These are phyloP conservation scores for Thamnophis sirtalis DNA, from an alignment of 2,113 vertebrate genomes.

Conservation along the genomic window DNA sequence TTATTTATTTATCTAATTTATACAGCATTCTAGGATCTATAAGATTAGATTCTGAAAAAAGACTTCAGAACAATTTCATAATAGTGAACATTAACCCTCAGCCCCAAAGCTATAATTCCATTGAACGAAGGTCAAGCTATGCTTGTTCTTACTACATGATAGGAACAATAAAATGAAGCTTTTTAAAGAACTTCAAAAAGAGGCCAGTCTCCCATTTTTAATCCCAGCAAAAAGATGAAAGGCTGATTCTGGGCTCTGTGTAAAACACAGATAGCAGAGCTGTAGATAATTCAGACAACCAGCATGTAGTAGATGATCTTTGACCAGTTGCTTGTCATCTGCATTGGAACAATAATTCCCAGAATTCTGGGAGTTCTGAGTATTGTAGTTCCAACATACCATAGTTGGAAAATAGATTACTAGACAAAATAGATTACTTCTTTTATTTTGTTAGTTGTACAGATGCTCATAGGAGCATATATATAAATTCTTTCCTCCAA, in stretches of 20 bases:
- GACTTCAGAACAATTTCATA: background rate
- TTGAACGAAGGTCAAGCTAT: background rate
- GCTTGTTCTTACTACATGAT: background rate
- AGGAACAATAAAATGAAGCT: background rate
- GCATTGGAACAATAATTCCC: background rate
- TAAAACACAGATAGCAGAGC: background rate
- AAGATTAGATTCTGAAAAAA: background rate
- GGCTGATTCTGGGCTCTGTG: background rate
- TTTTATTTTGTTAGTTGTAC: background rate
- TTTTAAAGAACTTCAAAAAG: background rate
- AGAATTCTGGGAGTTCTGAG: background rate
- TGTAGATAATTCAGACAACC: background rate
- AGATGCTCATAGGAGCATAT: background rate
- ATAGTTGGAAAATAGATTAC: background rate
- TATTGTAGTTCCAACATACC: background rate
- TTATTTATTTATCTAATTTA: background rate
- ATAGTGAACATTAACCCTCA: background rate
- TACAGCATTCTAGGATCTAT: background rate
- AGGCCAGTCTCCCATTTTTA: background rate
- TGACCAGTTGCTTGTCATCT: background rate
- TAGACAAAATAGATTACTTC: background rate
- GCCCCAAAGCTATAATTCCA: background rate
- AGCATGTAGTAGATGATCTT: background rate
- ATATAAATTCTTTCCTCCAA: background rate
- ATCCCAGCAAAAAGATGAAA: background rate